Conservation (phyloP, 2,797 vertebrate genomes). For the Psittacula derbiana region DNA sequence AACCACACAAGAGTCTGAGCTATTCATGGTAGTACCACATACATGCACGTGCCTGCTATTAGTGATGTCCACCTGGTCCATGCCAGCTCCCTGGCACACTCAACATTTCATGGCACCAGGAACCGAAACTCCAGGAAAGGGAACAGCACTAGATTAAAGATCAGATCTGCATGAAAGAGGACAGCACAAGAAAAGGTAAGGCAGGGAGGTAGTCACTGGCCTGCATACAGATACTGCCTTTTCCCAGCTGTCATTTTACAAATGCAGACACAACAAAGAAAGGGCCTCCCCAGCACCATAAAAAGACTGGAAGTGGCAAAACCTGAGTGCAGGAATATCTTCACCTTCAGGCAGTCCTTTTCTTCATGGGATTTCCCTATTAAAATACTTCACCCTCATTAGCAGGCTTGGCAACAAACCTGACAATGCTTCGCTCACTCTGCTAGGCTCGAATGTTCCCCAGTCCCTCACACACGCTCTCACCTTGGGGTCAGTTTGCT, state of each 20-base stretch:
- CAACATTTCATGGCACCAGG: fast-evolving
- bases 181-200: neutral
- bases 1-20: neutral
- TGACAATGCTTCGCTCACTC: neutral
- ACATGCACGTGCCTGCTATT: neutral
- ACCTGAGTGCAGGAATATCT: neutral
- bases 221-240: neutral
- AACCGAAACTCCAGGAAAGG: neutral
- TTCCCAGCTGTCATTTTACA: neutral
- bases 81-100: neutral
- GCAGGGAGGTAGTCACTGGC: neutral
- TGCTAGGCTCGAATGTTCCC: neutral
- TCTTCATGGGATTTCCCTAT: neutral
- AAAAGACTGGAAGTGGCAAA: neutral
- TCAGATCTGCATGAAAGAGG: neutral
- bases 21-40: neutral
- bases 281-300: neutral
- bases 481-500: neutral
- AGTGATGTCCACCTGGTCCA: neutral
- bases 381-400: neutral
- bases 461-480: neutral
- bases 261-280: neutral
- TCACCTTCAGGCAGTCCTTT: neutral
- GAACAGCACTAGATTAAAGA: neutral
- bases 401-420: neutral